phyloP scores from a whole-genome alignment of 1,140 invertebrate genomes.

The Phthorimaea operculella region DNA sequence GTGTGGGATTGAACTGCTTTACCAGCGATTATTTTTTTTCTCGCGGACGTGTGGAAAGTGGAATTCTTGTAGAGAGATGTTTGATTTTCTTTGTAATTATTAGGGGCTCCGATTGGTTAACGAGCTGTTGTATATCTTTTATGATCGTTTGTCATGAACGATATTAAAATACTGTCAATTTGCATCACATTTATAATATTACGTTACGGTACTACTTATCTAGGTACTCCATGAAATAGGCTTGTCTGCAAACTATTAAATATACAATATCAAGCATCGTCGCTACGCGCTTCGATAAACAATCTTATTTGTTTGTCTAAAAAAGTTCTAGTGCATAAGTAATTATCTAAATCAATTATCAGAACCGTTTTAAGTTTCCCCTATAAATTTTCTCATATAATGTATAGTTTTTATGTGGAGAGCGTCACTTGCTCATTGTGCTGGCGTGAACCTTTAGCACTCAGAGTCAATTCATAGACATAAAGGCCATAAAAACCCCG shows the following conservation, averaged over 20 bases:
- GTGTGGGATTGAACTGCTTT: conserved; percentile 29
- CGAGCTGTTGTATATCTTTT: conserved; percentile 10
- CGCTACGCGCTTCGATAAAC: neutral
- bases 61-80: conserved; percentile 16
- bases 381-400: neutral
- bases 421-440: neutral
- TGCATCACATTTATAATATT: too few relatives aligned
- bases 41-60: conserved; percentile 17
- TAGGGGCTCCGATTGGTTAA: conserved; percentile 16
- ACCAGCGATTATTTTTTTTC: conserved; percentile 11
- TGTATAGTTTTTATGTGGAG: neutral
- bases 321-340: neutral
- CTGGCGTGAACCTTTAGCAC: conserved; percentile 3
- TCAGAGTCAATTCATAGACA: neutral
- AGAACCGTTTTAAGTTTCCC: neutral
- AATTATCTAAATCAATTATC: conserved; percentile 2
- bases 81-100: conserved; percentile 25
- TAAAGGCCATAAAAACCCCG: neutral
- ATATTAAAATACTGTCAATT: conserved; percentile 1
- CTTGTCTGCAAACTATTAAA: neutral
- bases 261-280: neutral
- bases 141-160: conserved; percentile 15
- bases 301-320: neutral
- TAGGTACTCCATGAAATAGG: neutral
- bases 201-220: neutral